These are phyloP conservation scores for Heliconius congener DNA, from an alignment of 1,140 invertebrate species.

Conservation along the genomic window DNA sequence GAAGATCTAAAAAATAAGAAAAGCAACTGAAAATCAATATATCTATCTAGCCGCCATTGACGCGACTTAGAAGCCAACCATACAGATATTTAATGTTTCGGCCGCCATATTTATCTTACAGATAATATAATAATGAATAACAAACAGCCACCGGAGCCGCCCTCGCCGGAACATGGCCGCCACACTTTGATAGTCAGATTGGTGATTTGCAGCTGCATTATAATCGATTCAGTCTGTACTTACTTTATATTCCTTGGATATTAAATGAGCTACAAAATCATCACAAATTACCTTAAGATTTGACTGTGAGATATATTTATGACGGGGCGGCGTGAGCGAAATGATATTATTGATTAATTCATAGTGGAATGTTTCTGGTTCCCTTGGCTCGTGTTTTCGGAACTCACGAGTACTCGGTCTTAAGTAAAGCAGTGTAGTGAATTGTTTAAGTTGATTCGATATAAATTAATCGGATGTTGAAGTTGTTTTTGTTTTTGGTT, in stretches of 20 bases:
- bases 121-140: constrained; percentile 62
- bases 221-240: constrained; percentile 62
- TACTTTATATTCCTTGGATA: constrained; percentile 81
- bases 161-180: constrained; percentile 47
- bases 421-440: constrained; percentile 2
- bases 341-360: constrained; percentile 57
- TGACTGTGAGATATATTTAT: constrained; percentile 80
- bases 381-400: constrained; percentile 23
- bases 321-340: constrained; percentile 50
- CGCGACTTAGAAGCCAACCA: neutral
- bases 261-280: constrained; percentile 80
- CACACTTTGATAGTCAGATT: constrained; percentile 72
- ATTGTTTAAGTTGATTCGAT: neutral
- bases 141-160: constrained; percentile 40
- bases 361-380: constrained; percentile 63
- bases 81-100: constrained; percentile 10
- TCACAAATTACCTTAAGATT: constrained; percentile 80
- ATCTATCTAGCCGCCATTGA: neutral
- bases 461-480: neutral
- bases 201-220: constrained; percentile 70
- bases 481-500: too few relatives aligned
- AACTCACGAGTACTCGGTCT: constrained; percentile 14
- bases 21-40: neutral
- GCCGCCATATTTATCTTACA: constrained; percentile 49
- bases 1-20: neutral